Evolutionary conservation across 2,888 invertebrate species (phyloP), one percentile per base, ranked within the genome.

Genomic region (Tetragonula carbonaria): DNA sequence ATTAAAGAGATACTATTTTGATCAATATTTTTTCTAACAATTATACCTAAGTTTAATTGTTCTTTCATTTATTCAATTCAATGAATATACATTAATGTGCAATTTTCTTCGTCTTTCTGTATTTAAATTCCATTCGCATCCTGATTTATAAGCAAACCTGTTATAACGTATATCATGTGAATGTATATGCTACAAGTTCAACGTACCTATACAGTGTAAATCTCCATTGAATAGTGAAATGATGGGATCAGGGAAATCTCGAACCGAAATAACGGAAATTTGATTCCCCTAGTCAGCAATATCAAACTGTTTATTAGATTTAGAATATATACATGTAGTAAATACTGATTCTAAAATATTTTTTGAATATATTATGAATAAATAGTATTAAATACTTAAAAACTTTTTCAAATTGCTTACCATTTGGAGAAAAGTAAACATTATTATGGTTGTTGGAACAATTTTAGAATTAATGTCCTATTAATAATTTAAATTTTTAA

Each of bases 191-290:
- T 62, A 28, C 23, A 28, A 23, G 62, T 62, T 62, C 1, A 28
- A 3, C 18, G 33, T 65, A 65, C 33, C 63, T 33, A 5, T 65
- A 21, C 21, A 21, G 11, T 8, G 4, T 21, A 13, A 33, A 21
- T 33, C 63, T 63, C 2, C 33, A 33, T 33, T 4, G 21, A 33
- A 65, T 65, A 33, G 33, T 21, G 2, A 65, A 33, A 21, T 5
- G 33, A 33, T 65, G 63, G 21, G 63, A 65, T 65, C 33, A 2
- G 18, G 63, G 63, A 65, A 33, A 65, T 84, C 82, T 74, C 63
- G 78, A 83, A 87, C 86, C 89, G 88, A 88, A 88, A 84, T 89
- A 88, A 88, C 88, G 89, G 88, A 88, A 88, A 88, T 88, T 88
- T 89, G 86, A 88, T 88, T 88, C 81, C 88, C 75, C 88, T 79